phyloP scores from a whole-genome alignment of 2,797 vertebrate genomes.

The Manis crassicaudata region DNA sequence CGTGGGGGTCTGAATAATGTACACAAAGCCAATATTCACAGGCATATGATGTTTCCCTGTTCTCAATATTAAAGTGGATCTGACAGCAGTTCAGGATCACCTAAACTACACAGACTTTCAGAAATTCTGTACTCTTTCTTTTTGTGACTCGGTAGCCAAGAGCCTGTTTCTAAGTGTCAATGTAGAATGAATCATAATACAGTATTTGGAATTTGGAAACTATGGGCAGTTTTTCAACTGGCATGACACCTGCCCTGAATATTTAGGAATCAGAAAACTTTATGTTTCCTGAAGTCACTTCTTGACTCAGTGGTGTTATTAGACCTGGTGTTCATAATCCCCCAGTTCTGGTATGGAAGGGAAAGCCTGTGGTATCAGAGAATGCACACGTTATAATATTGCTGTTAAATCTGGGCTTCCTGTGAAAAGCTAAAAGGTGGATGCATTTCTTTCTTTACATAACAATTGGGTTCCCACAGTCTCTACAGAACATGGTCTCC shows the following conservation, averaged over 20 bases:
- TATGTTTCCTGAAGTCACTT: not conserved
- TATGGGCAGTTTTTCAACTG: conserved; percentile 8
- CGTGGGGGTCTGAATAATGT: not conserved
- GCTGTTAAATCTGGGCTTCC: not conserved
- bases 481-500: not conserved
- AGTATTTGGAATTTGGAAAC: not conserved
- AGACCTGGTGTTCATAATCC: not conserved
- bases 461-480: not conserved
- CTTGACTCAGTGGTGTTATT: conserved; percentile 31
- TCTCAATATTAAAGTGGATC: conserved; percentile 1
- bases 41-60: not conserved
- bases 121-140: not conserved
- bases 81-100: conserved; percentile 26
- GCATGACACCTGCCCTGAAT: fast-evolving
- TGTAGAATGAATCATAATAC: not conserved
- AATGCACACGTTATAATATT: not conserved
- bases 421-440: not conserved
- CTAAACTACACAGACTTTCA: fast-evolving
- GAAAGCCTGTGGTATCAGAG: not conserved
- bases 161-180: not conserved
- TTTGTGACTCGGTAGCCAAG: not conserved
- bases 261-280: not conserved
- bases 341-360: not conserved
- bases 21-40: not conserved
- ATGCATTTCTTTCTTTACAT: not conserved